Evolutionary conservation across 2,113 vertebrate species (phyloP).

Genomic region (Struthio camelus): DNA sequence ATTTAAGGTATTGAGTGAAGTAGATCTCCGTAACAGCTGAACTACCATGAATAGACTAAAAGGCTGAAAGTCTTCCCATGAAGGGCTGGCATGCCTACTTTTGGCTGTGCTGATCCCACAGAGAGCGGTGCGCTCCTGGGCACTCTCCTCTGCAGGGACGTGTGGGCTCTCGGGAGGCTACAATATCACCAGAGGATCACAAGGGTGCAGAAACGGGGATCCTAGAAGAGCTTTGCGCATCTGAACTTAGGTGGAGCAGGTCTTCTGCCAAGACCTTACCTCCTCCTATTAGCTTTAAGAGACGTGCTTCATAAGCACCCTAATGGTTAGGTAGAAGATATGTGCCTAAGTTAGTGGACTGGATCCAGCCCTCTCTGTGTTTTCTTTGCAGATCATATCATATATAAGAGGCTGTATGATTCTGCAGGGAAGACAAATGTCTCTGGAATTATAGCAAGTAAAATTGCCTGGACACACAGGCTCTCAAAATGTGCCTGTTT

Average conservation of each 20-base stretch:
- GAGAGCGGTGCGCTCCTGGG: not conserved
- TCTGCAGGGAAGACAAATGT: not conserved
- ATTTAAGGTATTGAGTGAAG: not conserved
- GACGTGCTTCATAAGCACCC: not conserved
- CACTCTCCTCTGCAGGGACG: not conserved
- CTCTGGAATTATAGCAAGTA: not conserved
- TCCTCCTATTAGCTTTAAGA: not conserved
- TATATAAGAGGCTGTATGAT: fast-evolving
- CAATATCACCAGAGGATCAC: not conserved
- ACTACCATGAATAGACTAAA: not conserved
- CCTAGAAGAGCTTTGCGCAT: not conserved
- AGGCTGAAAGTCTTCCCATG: not conserved
- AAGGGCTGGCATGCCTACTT: not conserved
- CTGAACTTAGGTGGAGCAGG: not conserved
- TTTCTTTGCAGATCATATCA: not conserved
- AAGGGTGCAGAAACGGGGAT: not conserved
- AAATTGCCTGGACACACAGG: not conserved
- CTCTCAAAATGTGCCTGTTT: not conserved
- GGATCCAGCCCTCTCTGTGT: fast-evolving
- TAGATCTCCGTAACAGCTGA: not conserved
- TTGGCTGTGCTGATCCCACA: not conserved
- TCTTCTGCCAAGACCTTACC: not conserved
- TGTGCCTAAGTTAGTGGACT: not conserved
- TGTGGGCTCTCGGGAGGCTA: not conserved
- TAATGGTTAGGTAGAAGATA: fast-evolving